Percentiles rank a stretch among this genome's conserved stretches.
These are phyloP conservation scores for Mionectes olivaceus DNA, from an alignment of 2,797 vertebrate genomes.

Conservation along the genomic window DNA sequence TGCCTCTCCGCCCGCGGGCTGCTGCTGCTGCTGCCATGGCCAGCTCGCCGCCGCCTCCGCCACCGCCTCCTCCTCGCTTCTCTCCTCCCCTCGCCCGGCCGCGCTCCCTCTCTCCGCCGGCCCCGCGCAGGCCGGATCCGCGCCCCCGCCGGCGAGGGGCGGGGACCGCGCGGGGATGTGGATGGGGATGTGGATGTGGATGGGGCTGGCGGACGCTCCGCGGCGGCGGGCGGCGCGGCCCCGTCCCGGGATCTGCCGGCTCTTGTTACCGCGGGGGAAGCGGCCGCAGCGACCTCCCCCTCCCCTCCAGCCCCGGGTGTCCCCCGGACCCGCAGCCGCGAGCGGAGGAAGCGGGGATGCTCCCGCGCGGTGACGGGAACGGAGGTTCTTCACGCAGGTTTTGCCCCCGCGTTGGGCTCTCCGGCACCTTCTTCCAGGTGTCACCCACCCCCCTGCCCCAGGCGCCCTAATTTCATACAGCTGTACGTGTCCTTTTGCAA, in stretches of 20 bases:
- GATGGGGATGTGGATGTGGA: neutral
- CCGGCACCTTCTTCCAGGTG: too few relatives aligned
- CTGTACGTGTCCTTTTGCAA: fast-evolving
- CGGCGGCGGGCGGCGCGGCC: neutral
- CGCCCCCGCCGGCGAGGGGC: slow-evolving; percentile 3
- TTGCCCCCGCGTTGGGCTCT: fast-evolving
- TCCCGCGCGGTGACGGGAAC: fast-evolving
- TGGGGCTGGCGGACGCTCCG: neutral
- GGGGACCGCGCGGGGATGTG: neutral
- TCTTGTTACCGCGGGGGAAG: neutral
- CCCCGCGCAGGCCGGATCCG: slow-evolving; percentile 25
- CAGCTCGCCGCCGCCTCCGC: slow-evolving; percentile 8
- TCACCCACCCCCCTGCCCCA: neutral
- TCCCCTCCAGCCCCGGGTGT: too few relatives aligned
- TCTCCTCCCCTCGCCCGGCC: slow-evolving; percentile 32
- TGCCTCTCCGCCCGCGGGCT: slow-evolving; percentile 53
- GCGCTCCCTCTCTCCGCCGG: neutral
- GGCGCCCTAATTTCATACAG: fast-evolving
- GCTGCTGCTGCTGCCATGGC: slow-evolving; percentile 44
- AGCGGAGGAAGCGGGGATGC: neutral
- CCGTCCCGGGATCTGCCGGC: neutral
- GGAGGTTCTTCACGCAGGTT: neutral
- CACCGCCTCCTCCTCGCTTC: neutral
- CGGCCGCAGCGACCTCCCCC: neutral
- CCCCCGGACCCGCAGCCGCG: neutral